Evolutionary conservation across 1,140 invertebrate species (phyloP).

Genomic region (Apis cerana): DNA sequence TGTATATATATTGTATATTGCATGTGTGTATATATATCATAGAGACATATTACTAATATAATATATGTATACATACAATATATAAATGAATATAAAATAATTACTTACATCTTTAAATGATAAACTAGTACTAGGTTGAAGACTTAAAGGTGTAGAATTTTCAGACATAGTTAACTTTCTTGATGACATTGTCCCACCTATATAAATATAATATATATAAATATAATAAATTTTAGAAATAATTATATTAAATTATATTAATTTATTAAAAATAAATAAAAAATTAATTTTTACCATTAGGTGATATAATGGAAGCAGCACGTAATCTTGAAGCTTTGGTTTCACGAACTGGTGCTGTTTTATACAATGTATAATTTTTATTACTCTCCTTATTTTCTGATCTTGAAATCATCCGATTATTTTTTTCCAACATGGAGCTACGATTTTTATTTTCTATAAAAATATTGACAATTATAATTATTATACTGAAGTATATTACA

Average conservation of each 20-base stretch:
- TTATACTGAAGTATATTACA: slow-evolving; percentile 31
- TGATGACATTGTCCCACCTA: slow-evolving; percentile 53
- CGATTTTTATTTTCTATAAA: slow-evolving; percentile 54
- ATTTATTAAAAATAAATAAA: not conserved
- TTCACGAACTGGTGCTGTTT: slow-evolving; percentile 82
- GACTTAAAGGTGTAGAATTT: slow-evolving; percentile 45
- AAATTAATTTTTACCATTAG: slow-evolving; percentile 54
- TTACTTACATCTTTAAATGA: slow-evolving; percentile 60
- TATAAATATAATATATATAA: slow-evolving; percentile 7
- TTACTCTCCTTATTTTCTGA: slow-evolving; percentile 53
- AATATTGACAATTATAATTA: slow-evolving; percentile 5
- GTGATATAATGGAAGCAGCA: slow-evolving; percentile 81
- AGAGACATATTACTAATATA: not conserved
- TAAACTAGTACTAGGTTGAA: slow-evolving; percentile 50
- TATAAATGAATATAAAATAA: too few species aligned
- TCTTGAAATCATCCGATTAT: slow-evolving; percentile 51
- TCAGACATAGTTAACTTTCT: slow-evolving; percentile 61
- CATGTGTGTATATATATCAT: too few species aligned
- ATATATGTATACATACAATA: too few species aligned
- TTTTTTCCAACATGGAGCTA: slow-evolving; percentile 50
- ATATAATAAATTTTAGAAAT: not conserved
- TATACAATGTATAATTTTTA: slow-evolving; percentile 53
- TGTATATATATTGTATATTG: not conserved
- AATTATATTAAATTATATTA: not conserved
- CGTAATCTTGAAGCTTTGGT: slow-evolving; percentile 87